A percentile compares a stretch with the other conserved stretches of the same genome.
phyloP scores from a whole-genome alignment of 2,888 invertebrate species.

The Cactoblastis cactorum region DNA sequence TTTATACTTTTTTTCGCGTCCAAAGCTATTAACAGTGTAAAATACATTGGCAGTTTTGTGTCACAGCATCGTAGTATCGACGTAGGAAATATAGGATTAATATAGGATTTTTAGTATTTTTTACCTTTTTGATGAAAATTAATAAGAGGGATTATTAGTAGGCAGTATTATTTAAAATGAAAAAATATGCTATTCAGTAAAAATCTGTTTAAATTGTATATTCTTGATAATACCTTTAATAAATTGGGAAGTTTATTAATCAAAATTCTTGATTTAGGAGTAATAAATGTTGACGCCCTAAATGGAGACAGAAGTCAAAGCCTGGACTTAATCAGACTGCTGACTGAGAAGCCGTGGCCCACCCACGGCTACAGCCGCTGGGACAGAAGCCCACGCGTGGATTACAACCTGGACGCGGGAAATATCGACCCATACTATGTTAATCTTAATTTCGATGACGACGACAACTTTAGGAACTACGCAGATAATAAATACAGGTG shows the following conservation, averaged over 20 bases:
- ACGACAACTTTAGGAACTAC: slow-evolving; percentile 29
- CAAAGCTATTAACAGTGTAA: neutral
- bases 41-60: no score
- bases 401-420: slow-evolving; percentile 27
- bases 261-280: no score
- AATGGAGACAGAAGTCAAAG: slow-evolving; percentile 41
- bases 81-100: no score
- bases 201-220: no score
- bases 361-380: slow-evolving; percentile 37
- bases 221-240: no score
- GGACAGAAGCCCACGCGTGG: slow-evolving; percentile 34
- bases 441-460: slow-evolving; percentile 19
- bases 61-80: no score
- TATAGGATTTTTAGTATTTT: no score
- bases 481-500: slow-evolving; percentile 48
- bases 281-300: slow-evolving; percentile 38
- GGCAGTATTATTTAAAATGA: no score
- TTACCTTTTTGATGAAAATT: no score
- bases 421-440: slow-evolving; percentile 19
- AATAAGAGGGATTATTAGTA: no score
- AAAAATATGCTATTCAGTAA: no score
- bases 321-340: slow-evolving; percentile 50
- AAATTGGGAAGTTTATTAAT: no score
- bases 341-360: slow-evolving; percentile 44
- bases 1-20: neutral